A percentile compares a stretch with the other conserved stretches of the same genome.
phyloP scores from a whole-genome alignment of 2,888 invertebrate species.

The Barypeithes pellucidus region DNA sequence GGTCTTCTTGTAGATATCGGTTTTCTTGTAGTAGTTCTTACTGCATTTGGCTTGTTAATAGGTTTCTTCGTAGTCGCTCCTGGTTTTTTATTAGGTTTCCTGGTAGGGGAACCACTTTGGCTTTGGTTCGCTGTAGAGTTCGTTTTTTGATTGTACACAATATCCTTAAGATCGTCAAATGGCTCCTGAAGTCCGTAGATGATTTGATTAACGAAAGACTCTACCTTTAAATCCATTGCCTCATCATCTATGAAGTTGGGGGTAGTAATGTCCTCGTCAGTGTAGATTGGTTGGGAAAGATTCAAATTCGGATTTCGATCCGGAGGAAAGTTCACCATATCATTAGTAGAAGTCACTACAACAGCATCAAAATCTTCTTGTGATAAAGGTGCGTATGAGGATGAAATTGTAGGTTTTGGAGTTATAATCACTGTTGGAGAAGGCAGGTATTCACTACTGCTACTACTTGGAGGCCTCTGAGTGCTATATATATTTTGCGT shows the following conservation, averaged over 20 bases:
- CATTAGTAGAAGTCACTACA: constrained; percentile 76
- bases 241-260: constrained; percentile 86
- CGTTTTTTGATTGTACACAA: constrained; percentile 76
- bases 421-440: constrained; percentile 80
- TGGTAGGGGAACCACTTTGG: constrained; percentile 64
- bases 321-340: constrained; percentile 86
- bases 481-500: constrained; percentile 73
- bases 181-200: constrained; percentile 88
- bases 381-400: constrained; percentile 53
- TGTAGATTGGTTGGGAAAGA: constrained; percentile 75
- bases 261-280: constrained; percentile 81
- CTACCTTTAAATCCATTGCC: constrained; percentile 84
- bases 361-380: constrained; percentile 62
- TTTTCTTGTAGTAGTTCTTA: constrained; percentile 62
- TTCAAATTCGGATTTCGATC: constrained; percentile 89
- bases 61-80: constrained; percentile 63
- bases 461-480: constrained; percentile 55
- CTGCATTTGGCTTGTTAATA: constrained; percentile 55
- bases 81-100: constrained; percentile 65
- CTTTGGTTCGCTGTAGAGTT: constrained; percentile 55
- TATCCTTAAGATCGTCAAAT: constrained; percentile 85
- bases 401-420: constrained; percentile 76
- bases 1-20: constrained; percentile 63
- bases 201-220: constrained; percentile 86
- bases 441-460: constrained; percentile 71